Percentiles rank a stretch among this genome's conserved stretches.
Evolutionary conservation across 2,888 invertebrate species (phyloP).

Genomic region (Tenthredo mesomela): DNA sequence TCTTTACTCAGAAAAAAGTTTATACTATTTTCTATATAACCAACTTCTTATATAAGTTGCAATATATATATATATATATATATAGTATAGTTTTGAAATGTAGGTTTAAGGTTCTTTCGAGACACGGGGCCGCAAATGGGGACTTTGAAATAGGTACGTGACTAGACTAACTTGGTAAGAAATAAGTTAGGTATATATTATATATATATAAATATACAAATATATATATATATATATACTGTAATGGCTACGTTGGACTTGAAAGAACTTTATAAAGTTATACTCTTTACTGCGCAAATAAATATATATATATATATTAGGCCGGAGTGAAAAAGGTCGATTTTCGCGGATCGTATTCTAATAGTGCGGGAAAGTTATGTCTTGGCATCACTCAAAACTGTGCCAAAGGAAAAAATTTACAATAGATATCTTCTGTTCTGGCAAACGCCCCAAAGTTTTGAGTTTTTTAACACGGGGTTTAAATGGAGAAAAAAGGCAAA

Average conservation of each 20-base stretch:
- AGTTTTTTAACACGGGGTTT: no score
- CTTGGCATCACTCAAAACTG: no score
- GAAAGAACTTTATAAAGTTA: not conserved
- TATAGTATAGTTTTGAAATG: not conserved
- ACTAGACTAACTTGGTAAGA: conserved; percentile 9
- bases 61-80: not conserved
- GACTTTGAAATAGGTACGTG: conserved; percentile 25
- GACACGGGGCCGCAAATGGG: conserved; percentile 1
- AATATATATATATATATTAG: no score
- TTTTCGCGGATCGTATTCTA: no score
- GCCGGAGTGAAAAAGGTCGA: no score
- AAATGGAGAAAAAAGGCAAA: no score
- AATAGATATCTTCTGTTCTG: no score
- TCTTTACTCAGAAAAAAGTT: not conserved
- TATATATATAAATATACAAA: not conserved
- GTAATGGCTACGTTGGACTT: not conserved
- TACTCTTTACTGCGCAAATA: not conserved
- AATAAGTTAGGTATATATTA: not conserved
- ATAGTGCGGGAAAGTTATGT: no score
- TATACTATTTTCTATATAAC: not conserved
- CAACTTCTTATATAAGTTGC: not conserved
- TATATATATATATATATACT: not conserved
- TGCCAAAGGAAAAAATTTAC: no score
- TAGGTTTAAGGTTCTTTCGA: conserved; percentile 5
- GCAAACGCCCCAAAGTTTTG: no score